Conservation (phyloP, 1,140 invertebrate species). For the Drosophila baimaii region DNA sequence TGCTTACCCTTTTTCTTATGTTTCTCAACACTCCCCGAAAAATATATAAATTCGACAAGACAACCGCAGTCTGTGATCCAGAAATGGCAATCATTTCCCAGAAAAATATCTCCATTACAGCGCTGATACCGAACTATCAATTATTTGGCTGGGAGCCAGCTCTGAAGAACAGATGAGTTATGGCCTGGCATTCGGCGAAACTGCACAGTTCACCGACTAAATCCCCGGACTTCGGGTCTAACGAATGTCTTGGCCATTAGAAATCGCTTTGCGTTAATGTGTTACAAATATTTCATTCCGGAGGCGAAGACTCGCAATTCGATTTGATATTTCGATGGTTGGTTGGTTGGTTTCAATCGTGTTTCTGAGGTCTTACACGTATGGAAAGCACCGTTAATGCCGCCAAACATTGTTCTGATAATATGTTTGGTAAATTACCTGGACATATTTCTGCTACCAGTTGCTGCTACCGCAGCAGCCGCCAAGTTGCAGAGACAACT, state of each 20-base stretch:
- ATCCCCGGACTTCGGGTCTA: constrained; percentile 52
- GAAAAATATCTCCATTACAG: constrained; percentile 49
- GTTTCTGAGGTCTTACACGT: constrained; percentile 46
- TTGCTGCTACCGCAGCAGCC: constrained; percentile 25
- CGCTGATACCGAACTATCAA: constrained; percentile 43
- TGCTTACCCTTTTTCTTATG: not conserved
- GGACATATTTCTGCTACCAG: constrained; percentile 73
- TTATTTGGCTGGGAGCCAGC: constrained; percentile 23
- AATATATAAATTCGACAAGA: not conserved
- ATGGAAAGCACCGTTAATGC: constrained; percentile 77
- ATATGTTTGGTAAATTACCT: constrained; percentile 76
- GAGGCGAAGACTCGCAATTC: constrained; percentile 5
- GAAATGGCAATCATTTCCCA: constrained; percentile 34
- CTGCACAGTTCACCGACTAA: constrained; percentile 42
- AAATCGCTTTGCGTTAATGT: constrained; percentile 79
- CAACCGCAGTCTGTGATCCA: constrained; percentile 18
- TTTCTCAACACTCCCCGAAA: constrained; percentile 19
- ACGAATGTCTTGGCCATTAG: constrained; percentile 74
- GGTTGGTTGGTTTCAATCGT: too few species aligned
- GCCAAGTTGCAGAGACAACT: constrained; percentile 44
- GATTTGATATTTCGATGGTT: constrained; percentile 36
- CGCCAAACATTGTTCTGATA: constrained; percentile 75
- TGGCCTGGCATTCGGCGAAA: constrained; percentile 42
- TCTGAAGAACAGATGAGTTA: constrained; percentile 43
- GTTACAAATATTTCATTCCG: constrained; percentile 77